Percentiles rank a stretch among this genome's conserved stretches.
These are phyloP conservation scores for Carassius auratus DNA, from an alignment of 2,113 vertebrate species.

Conservation along the genomic window DNA sequence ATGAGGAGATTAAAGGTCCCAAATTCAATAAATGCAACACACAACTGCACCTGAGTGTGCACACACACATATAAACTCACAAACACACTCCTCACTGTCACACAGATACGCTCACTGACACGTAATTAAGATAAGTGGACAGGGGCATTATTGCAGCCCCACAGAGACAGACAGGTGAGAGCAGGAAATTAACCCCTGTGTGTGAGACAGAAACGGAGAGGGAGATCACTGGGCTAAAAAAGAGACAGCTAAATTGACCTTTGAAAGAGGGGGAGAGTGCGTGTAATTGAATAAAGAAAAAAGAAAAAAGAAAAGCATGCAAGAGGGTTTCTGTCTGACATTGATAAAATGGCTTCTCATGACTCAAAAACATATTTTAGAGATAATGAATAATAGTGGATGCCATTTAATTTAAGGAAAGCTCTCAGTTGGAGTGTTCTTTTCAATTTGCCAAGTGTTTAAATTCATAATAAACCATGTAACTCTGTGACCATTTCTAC, in stretches of 20 bases:
- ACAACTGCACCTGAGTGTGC: neutral
- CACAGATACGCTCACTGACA: constrained; percentile 50
- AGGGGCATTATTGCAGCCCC: constrained; percentile 55
- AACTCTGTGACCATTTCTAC: neutral
- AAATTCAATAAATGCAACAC: constrained; percentile 48
- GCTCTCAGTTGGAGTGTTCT: constrained; percentile 20
- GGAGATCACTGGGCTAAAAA: constrained; percentile 43
- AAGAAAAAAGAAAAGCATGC: constrained; percentile 12
- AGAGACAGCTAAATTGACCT: constrained; percentile 52
- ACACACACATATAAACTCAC: constrained; percentile 25
- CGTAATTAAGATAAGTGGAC: constrained; percentile 62
- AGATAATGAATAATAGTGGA: constrained; percentile 29
- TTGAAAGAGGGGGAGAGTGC: constrained; percentile 28
- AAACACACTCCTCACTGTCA: constrained; percentile 29
- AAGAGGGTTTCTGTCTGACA: constrained; percentile 15
- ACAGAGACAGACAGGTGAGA: constrained; percentile 53
- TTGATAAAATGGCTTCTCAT: constrained; percentile 22
- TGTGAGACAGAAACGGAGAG: constrained; percentile 36
- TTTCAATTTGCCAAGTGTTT: neutral
- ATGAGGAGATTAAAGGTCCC: constrained; percentile 46
- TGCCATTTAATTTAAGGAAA: constrained; percentile 30
- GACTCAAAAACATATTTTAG: constrained; percentile 37
- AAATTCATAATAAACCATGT: neutral
- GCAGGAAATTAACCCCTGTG: constrained; percentile 56
- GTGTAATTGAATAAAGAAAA: constrained; percentile 35